phyloP scores from a whole-genome alignment of 2,888 invertebrate genomes.

The Drosophila yooni region DNA sequence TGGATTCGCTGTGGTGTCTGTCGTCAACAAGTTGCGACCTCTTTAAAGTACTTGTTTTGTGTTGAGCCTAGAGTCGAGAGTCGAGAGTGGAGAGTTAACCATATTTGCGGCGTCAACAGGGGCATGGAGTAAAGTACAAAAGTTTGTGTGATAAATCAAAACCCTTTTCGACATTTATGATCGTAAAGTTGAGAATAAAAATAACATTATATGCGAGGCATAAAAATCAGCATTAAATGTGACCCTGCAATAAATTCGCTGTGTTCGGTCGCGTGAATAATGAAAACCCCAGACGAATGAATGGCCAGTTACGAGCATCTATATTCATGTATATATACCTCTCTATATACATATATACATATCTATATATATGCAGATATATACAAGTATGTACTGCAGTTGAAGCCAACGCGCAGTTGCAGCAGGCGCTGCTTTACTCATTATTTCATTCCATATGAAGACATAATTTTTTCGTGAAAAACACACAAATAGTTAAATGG shows the following conservation, averaged over 20 bases:
- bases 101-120: conserved; percentile 39
- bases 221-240: conserved; percentile 70
- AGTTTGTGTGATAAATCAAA: conserved; percentile 84
- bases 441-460: conserved; percentile 38
- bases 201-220: conserved; percentile 69
- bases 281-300: conserved; percentile 60
- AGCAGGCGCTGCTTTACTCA: conserved; percentile 38
- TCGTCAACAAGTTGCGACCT: conserved; percentile 24
- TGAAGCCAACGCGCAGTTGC: conserved; percentile 11
- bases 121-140: conserved; percentile 61
- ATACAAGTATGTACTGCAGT: neutral
- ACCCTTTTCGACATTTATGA: conserved; percentile 85
- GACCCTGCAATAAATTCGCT: conserved; percentile 67
- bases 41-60: conserved; percentile 18
- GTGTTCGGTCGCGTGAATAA: conserved; percentile 51
- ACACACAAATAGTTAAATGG: conserved; percentile 51
- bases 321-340: neutral
- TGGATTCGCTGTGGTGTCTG: neutral
- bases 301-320: conserved; percentile 34
- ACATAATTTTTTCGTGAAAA: conserved; percentile 48
- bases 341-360: neutral
- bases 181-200: conserved; percentile 84
- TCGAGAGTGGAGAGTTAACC: conserved; percentile 17
- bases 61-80: conserved; percentile 10
- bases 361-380: neutral